Base-by-base conservation (phyloP, 30 jellyfish, hydroid and myxozoan species). In the Aurelia coerulea region DNA sequence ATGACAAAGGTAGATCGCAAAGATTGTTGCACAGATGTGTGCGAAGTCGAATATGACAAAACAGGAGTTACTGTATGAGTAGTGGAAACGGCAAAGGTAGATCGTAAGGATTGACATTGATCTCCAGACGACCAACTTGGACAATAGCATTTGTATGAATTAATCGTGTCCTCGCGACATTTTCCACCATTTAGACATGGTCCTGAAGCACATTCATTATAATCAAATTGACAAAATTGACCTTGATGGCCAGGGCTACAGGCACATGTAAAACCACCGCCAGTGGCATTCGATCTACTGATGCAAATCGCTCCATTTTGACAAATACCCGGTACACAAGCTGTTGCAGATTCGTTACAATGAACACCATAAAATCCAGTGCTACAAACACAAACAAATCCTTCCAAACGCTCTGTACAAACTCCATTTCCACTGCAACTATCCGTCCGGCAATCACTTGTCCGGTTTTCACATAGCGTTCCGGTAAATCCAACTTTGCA, bases 101-200 rank as follows among this genome's bases (percentile, higher is more conserved):
- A 72, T 46, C 54, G 81, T 62, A 52, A 79, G 23, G 74, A 37
- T 76, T 92, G 90, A 76, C 98, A 92, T 39, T 75, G 64, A 2
- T 67, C 33, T 18, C 98, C 98, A 68, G 50, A 88, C 12, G 87
- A 79, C 84, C 90, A 87, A 32, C 58, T 10, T 2, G 88, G 85
- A 80, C 98, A 92, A 59, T 70, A 75, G 62, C 98, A 92, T 4
- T 68, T 62, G 51, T 67, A 87, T 23, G 95, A 56, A 34, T 81
- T 80, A 4, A 78, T 58, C 39, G 33, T 51, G 63, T 92, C 87
- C 19, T 87, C 95, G 0, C 90, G 81, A 52, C 98, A 92, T 5
- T 71, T 58, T 31, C 98, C 98, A 8, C 92, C 92, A 68, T 92
- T 86, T 46, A 86, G 65, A 65, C 98, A 92, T 9, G 95, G 92